Base-by-base conservation (phyloP, 2,888 invertebrate genomes). In the Eilema caniola region DNA sequence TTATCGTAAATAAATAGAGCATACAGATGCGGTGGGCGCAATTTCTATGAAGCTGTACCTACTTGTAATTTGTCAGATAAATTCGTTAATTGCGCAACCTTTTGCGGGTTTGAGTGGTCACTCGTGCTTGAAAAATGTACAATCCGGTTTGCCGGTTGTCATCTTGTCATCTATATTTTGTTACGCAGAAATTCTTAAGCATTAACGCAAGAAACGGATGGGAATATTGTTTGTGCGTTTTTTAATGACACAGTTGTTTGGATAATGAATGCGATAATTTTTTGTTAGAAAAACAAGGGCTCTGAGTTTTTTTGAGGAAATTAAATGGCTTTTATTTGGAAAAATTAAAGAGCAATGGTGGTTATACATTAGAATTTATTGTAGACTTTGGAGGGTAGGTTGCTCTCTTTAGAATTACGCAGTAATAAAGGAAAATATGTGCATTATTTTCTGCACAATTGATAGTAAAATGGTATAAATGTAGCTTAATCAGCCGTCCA, bases 21-120 rank as follows among this genome's bases (percentile, higher is more conserved):
- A 84, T 86, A 89, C 82, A 89, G 86, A 85, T 85, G 85, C 82
- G 81, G 85, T 85, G 83, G 81, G 81, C 83, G 86, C 82, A 86
- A 85, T 84, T 81, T 85, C 85, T 84, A 82, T 66, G 72, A 80
- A 80, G 82, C 75, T 70, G 75, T 78, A 75, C 73, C 77, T 37
- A 37, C 33, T 37, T 12, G 33, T 37, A 83, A 41, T 82, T 83
- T 83, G 81, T 78, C 79, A 72, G 73, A 82, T 80, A 84, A 86
- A 81, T 84, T 85, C 73, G 78, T 80, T 78, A 83, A 82, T 86
- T 77, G 81, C 77, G 81, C 74, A 86, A 85, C 78, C 65, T 67
- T 68, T 70, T 69, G 71, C 71, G 74, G 73, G 74, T 74, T 75
- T 74, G 71, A 79, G 73, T 80, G 76, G 53, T 79, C 79, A 66